Conservation (phyloP, 2,888 invertebrate genomes). For the Coecobrya sp. region DNA sequence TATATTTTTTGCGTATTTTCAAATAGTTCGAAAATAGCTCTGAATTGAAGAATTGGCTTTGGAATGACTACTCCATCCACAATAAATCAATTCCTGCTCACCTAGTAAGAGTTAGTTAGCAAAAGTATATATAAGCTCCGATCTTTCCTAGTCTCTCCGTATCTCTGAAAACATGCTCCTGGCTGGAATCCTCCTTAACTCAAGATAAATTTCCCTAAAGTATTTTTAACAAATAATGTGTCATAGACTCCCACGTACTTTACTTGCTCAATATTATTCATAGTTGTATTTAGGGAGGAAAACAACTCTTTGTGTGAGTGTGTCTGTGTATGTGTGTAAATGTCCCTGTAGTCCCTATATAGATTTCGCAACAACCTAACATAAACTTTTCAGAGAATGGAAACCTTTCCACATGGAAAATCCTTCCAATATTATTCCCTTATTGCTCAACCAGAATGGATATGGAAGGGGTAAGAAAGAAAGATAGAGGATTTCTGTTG, state of each 20-base stretch:
- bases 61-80: too few relatives aligned
- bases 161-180: not conserved
- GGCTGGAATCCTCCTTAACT: not conserved
- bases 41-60: too few relatives aligned
- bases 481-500: not conserved
- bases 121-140: too few relatives aligned
- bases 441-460: not conserved
- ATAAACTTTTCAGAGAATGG: conserved; percentile 29
- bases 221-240: not conserved
- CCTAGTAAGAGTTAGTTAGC: too few relatives aligned
- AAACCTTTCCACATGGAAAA: conserved; percentile 56
- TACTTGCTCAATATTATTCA: not conserved
- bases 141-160: not conserved
- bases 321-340: too few relatives aligned
- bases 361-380: conserved; percentile 54
- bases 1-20: too few relatives aligned
- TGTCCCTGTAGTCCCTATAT: conserved; percentile 49
- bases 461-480: conserved; percentile 39
- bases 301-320: not conserved
- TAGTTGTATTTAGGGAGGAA: conserved; percentile 8
- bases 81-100: too few relatives aligned
- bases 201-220: not conserved
- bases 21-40: not conserved
- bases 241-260: not conserved
- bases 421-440: not conserved